Base-by-base conservation (phyloP, 53 echinoderm and acorn worm genomes). In the Hippasteria phrygiana region DNA sequence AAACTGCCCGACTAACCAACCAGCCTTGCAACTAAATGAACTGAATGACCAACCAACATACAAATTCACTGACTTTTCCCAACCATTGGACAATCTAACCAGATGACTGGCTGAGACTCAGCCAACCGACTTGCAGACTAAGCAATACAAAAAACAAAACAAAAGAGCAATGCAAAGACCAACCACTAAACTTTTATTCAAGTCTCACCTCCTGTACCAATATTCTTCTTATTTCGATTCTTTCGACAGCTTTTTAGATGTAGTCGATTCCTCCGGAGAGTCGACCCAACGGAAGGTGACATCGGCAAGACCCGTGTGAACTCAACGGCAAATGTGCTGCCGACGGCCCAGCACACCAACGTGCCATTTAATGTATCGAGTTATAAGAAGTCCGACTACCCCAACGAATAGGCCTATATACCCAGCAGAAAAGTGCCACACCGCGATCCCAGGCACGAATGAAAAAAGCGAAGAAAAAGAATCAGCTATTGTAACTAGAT, bases 301-400 rank as follows among this genome's bases (percentile, higher is more conserved):
- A 65, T 85, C 65, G 85, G 85, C 16, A 85, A 85, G 9, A 85
- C 85, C 36, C 64, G 85, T 37, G 51, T 75, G 8, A 28, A 75
- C 18, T 18, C 39, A 1, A 12, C 73, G 7, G 42, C 5, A 5
- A n/a, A n/a, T n/a, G n/a, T n/a, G n/a, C 12, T 41, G 43, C 24
- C 7, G 7, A 22, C 73, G n/a, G 43, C 5, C 8, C 41, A 43
- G 73, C 5, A 73, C 43, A 22, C 43, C 41, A 11, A 7, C 43
- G 42, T 6, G 73, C 2, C 43, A 2, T 1, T 11, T 13, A 12
- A 41, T 4, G 17, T n/a, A 18, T 2, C 22, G n/a, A 7, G 0
- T 13, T 22, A 43, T 13, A 10, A 4, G 35, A 7, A 22, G 18
- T 43, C 31, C 33, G 10, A 13, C 65, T 27, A 12, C 69, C 10